Percentiles rank a stretch among this genome's conserved stretches.
These are phyloP conservation scores for Trypoxylus dichotomus DNA, from an alignment of 1,140 invertebrate genomes.

Conservation along the genomic window DNA sequence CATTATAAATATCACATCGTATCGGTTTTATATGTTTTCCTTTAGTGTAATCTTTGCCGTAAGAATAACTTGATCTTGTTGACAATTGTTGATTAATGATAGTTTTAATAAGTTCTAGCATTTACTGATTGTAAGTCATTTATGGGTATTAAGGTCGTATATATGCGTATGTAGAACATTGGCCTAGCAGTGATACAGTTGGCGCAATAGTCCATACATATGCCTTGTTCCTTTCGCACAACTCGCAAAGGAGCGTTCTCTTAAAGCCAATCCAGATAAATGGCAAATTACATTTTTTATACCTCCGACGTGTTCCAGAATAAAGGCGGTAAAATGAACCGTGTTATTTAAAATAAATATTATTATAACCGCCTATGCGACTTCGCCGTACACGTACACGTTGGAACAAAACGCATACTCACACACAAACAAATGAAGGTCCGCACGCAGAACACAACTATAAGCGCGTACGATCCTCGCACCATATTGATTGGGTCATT, in stretches of 20 bases:
- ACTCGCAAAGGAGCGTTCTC: background rate
- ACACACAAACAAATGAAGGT: background rate
- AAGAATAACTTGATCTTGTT: too few relatives aligned
- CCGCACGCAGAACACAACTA: background rate
- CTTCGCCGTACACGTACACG: background rate
- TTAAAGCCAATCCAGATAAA: constrained; percentile 14
- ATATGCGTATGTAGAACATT: background rate
- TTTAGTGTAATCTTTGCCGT: too few relatives aligned
- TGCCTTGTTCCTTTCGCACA: background rate
- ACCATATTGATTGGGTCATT: constrained; percentile 5
- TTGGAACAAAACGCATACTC: background rate
- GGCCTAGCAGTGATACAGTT: background rate
- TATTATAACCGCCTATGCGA: constrained; percentile 11
- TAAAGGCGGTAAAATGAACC: constrained; percentile 11
- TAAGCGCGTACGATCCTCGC: background rate
- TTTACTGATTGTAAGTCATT: too few relatives aligned
- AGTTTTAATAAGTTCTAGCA: too few relatives aligned
- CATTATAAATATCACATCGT: too few relatives aligned
- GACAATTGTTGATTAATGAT: too few relatives aligned
- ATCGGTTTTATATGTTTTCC: too few relatives aligned
- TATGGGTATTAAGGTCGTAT: too few relatives aligned
- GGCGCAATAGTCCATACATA: background rate
- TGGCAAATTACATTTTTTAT: background rate
- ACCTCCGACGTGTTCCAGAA: background rate
- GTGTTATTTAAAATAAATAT: constrained; percentile 23